Base-by-base conservation (phyloP, 2,888 invertebrate genomes). In the Xylota segnis region DNA sequence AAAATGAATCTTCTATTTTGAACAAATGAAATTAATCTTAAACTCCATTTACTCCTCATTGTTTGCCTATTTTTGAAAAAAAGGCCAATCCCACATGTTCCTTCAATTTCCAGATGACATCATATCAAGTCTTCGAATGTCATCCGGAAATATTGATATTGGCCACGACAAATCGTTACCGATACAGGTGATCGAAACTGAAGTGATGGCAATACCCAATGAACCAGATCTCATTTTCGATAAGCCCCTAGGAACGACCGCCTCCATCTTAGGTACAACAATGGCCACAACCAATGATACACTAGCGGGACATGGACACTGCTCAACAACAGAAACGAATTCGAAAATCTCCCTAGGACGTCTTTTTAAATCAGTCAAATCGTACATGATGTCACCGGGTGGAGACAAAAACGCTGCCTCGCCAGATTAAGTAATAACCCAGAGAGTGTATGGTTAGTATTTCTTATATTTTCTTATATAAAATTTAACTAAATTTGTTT, bases 61-160 rank as follows among this genome's bases (percentile, higher is more conserved):
- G 82, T 86, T 77, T 86, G 82, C 82, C 82, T 82, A 68, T 82
- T 66, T 84, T 66, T 84, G 29, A 52, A 61, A 86, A 71, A 81
- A 82, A 86, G 86, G 86, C 82, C 82, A 81, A 86, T 82, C 82
- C 82, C 86, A 76, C 82, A 81, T 86, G 86, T 86, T 86, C 82
- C 82, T 86, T 86, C 86, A 86, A 76, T 86, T 86, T 86, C 86
- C 86, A 86, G 86, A 82, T 82, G 86, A 86, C 82, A 71, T 86
- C 82, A 86, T 86, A 77, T 86, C 86, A 72, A 86, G 82, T 58
- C 71, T 86, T 6, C 76, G 86, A 47, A 70, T 86, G 66, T 86
- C 86, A 82, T 77, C 82, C 27, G 72, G 68, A 27, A 82, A 29
- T 40, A 86, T 82, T 63, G 86, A 86, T 82, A 82, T 86, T 43